Base-by-base conservation (phyloP, 2,888 invertebrate genomes). In the Pherbina coryleti region DNA sequence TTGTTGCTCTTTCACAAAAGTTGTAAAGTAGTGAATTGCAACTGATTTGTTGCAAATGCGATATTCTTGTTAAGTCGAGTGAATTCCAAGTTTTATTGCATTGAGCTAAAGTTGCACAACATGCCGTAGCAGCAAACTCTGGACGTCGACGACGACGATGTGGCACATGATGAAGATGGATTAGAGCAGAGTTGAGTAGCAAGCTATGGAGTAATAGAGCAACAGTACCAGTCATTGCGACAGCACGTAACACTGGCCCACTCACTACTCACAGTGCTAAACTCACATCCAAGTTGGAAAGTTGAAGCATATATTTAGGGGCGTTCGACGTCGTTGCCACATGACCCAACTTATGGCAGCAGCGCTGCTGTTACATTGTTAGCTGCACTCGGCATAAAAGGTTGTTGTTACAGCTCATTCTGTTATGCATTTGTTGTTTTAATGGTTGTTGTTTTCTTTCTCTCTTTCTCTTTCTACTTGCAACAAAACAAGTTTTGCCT, bases 51-150 rank as follows among this genome's bases (percentile, higher is more conserved):
- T 70, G 66, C 79, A 79, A 79, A 79, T 79, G 79, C 77, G 79
- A 79, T 79, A 77, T 79, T 79, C 77, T 79, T 79, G 79, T 79
- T 79, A 79, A 79, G 77, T 74, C 76, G 79, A 78, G 78, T 78
- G 75, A 78, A 75, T 78, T 71, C 67, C 75, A 67, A 78, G 75
- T 78, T 78, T 71, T 78, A 78, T 75, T 70, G 62, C 55, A 66
- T 31, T 28, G 74, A 51, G 73, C 51, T 25, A 73, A 78, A 71
- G 31, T 66, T 66, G 37, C 66, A 64, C 66, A 73, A 60, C 73
- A 73, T 25, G 22, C n/a, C 31, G 14, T 7, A 72, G 31, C 71
- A 37, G n/a, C 11, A 55, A 51, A 53, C 67, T 19, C 44, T 44
- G 55, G 11, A 19, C n/a, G 2, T 11, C 53, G 37, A 28, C 34